phyloP scores from a whole-genome alignment of 2,113 vertebrate genomes.

The Notarius quadriscutis region DNA sequence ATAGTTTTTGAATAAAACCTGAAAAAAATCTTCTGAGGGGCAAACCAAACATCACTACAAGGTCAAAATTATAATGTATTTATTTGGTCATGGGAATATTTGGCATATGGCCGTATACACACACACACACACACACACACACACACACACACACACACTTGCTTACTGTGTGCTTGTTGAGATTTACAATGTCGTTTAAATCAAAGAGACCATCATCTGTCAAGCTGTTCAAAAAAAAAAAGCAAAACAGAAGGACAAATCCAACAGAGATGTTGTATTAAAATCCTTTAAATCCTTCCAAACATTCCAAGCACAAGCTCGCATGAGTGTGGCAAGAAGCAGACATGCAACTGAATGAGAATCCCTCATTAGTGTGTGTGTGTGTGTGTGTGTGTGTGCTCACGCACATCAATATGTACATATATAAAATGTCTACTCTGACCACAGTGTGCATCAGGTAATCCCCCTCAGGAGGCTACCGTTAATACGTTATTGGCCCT shows the following conservation, averaged over 20 bases:
- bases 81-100: neutral
- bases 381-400: conserved; percentile 7
- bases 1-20: neutral
- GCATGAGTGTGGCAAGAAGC: neutral
- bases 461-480: conserved; percentile 30
- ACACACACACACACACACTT: neutral
- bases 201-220: neutral
- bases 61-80: neutral
- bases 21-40: neutral
- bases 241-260: conserved; percentile 12
- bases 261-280: conserved; percentile 13
- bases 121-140: conserved; percentile 6
- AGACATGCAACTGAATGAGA: conserved; percentile 11
- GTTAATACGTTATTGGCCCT: conserved; percentile 31
- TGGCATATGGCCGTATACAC: neutral
- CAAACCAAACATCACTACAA: neutral
- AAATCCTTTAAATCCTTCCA: conserved; percentile 21
- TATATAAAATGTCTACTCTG: conserved; percentile 31
- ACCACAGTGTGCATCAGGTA: conserved; percentile 45
- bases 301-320: conserved; percentile 5
- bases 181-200: neutral
- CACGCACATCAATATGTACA: conserved; percentile 29
- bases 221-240: neutral
- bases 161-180: neutral
- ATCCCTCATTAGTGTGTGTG: conserved; percentile 13